Conservation (phyloP, 1,140 invertebrate species). For the Phthorimaea operculella region DNA sequence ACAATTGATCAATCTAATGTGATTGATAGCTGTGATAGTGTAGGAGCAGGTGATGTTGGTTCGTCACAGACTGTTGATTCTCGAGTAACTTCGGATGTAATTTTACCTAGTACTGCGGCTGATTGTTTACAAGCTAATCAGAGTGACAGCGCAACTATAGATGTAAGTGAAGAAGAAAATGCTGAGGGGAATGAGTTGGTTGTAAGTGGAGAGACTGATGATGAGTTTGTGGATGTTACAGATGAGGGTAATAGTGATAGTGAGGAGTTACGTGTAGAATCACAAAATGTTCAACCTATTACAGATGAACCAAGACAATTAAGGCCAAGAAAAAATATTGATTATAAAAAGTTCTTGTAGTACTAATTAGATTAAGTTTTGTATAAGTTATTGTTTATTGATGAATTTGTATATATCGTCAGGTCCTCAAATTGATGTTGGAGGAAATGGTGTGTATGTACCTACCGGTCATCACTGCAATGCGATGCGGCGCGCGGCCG, state of each 20-base stretch:
- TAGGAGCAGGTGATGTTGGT: background rate
- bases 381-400: slow-evolving; percentile 1
- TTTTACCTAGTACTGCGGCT: background rate
- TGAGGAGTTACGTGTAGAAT: background rate
- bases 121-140: background rate
- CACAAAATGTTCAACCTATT: too few relatives aligned
- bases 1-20: background rate
- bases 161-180: background rate
- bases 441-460: slow-evolving; percentile 2
- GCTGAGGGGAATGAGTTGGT: background rate
- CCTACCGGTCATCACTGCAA: background rate
- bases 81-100: background rate
- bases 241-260: background rate
- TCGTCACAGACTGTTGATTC: too few relatives aligned
- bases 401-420: too few relatives aligned
- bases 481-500: too few relatives aligned
- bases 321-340: background rate
- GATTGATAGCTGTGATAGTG: background rate
- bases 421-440: background rate
- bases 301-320: too few relatives aligned
- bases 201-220: background rate
- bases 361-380: background rate
- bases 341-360: background rate
- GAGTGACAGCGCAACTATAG: background rate
- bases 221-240: background rate